Base-by-base conservation (phyloP, 1,140 invertebrate genomes). In the Phenacoccus solenopsis region DNA sequence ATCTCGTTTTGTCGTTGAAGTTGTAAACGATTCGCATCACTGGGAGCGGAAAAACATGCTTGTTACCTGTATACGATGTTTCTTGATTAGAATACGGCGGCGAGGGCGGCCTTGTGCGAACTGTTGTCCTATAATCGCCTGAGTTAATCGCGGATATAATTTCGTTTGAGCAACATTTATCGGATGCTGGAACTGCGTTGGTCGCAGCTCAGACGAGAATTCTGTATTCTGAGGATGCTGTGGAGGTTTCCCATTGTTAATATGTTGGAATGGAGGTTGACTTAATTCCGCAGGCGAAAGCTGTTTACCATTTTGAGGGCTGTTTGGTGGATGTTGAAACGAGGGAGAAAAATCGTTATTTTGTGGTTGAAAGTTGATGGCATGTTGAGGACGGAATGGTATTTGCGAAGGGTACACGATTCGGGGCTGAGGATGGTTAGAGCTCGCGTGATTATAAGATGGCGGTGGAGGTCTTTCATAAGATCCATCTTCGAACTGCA, bases 351-450 rank as follows among this genome's bases (percentile, higher is more conserved):
- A 49, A 16, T 49, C 38, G 2, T 5, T 9, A 49, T 49, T 49
- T 24, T 3, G 59, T 27, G 59, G 4, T 64, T 9, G 38, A n/a
- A 69, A 35, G 21, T 56, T 69, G 12, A 38, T 49, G n/a, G 68
- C 21, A n/a, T 70, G 32, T 30, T 57, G 72, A 24, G 70, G 67
- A 38, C 28, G 27, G 71, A 69, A 69, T 10, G 67, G 68, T 28
- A 27, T 69, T 24, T 57, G 67, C n/a, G 67, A 25, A 4, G 68
- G 68, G 22, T 49, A 69, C 1, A 69, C 32, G 24, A 30, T 24
- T 20, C 30, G 9, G 12, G 25, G 68, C n/a, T 69, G 30, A 12
- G 68, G 68, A 30, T 69, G 68, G 27, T 27, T 21, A 4, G 67
- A 4, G 13, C 20, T 25, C 32, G 20, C 9, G 20, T 61, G 71